Evolutionary conservation across 2,888 invertebrate species (phyloP).

Genomic region (Cyrtodaria siliqua): DNA sequence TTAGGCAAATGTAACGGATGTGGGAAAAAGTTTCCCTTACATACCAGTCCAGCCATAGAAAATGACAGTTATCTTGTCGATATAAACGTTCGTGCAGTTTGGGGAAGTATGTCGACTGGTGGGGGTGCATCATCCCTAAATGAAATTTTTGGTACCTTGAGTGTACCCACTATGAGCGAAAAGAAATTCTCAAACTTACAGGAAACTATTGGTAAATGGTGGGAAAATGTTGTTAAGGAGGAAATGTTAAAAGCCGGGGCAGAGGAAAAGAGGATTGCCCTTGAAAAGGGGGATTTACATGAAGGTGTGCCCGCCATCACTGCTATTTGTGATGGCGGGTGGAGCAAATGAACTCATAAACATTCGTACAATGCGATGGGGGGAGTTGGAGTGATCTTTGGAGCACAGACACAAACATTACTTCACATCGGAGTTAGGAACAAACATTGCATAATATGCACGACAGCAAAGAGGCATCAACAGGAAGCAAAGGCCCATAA

Average conservation of each 20-base stretch:
- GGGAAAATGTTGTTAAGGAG: conserved; percentile 23
- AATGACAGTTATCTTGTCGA: conserved; percentile 6
- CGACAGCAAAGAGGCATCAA: conserved; percentile 16
- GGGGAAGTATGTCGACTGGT: conserved; percentile 20
- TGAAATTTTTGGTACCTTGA: conserved; percentile 45
- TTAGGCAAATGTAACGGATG: no score
- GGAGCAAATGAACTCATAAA: conserved; percentile 42
- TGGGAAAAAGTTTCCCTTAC: no score
- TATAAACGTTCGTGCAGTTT: conserved; percentile 51
- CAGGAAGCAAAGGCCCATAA: conserved; percentile 17
- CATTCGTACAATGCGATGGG: conserved; percentile 63
- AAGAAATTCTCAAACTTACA: conserved; percentile 27
- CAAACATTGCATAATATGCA: conserved; percentile 60
- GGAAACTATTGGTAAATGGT: conserved; percentile 35
- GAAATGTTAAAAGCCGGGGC: conserved; percentile 30
- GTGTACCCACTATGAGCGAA: conserved; percentile 26
- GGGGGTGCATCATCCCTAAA: conserved; percentile 35
- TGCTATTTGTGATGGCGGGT: conserved; percentile 55
- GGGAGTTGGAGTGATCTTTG: conserved; percentile 59
- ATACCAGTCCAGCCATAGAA: no score
- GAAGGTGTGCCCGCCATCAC: conserved; percentile 58
- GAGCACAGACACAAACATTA: conserved; percentile 46
- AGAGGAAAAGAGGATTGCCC: conserved; percentile 46
- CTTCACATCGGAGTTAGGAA: conserved; percentile 61
- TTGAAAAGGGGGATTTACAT: conserved; percentile 33